Percentiles rank a stretch among this genome's conserved stretches.
phyloP scores from a whole-genome alignment of 2,797 vertebrate species.

The Xiphorhynchus erythropygius region DNA sequence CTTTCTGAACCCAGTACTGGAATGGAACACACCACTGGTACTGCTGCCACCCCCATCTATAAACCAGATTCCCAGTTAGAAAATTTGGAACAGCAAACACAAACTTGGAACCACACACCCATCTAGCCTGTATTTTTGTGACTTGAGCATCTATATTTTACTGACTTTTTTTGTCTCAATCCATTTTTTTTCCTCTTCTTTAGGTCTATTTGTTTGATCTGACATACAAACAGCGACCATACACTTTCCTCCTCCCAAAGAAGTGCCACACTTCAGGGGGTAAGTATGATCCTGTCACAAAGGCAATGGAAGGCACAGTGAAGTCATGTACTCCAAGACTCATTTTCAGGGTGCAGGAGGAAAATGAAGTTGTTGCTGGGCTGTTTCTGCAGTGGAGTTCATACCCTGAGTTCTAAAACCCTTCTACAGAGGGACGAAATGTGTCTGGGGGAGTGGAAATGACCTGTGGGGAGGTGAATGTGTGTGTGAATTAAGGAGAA shows the following conservation, averaged over 20 bases:
- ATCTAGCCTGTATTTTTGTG: background rate
- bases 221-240: conserved; percentile 94
- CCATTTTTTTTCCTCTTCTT: background rate
- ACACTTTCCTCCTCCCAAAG: conserved; percentile 93
- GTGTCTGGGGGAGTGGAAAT: background rate
- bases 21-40: background rate
- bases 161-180: background rate
- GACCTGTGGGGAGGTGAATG: background rate
- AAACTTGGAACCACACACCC: background rate
- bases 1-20: background rate
- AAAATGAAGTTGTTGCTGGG: background rate
- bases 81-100: background rate
- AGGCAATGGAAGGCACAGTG: background rate
- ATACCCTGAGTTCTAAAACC: background rate
- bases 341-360: background rate
- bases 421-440: background rate
- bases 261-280: conserved; percentile 89
- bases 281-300: conserved; percentile 61
- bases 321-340: fast-evolving
- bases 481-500: background rate
- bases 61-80: background rate
- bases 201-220: conserved; percentile 98
- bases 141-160: background rate
- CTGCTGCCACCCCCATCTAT: background rate
- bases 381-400: background rate